phyloP scores from a whole-genome alignment of 2,113 vertebrate genomes.

The Leucopsar rothschildi region DNA sequence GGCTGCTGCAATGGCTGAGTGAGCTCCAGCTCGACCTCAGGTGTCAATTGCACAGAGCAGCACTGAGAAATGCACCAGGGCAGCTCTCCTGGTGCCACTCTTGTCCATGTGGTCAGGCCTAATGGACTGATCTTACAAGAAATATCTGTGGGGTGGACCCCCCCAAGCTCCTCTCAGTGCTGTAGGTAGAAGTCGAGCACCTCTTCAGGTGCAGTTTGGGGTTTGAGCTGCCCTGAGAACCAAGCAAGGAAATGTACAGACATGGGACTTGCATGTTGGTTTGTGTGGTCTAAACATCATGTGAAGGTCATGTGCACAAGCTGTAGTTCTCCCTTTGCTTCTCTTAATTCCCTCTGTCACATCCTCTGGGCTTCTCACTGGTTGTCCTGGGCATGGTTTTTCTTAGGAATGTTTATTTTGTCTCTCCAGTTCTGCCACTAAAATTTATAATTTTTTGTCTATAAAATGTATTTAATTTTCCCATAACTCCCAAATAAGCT shows the following conservation, averaged over 20 bases:
- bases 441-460: background rate
- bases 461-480: background rate
- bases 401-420: background rate
- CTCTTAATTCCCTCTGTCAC: background rate
- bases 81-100: background rate
- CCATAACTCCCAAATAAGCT: background rate
- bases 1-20: background rate
- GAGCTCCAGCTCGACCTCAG: background rate
- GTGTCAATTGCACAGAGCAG: background rate
- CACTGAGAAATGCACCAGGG: background rate
- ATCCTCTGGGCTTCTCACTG: background rate
- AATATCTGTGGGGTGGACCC: background rate
- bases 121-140: background rate
- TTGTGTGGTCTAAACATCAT: background rate
- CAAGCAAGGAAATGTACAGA: background rate
- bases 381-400: background rate
- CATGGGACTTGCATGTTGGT: background rate
- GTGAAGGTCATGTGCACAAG: background rate
- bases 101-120: background rate
- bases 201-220: background rate
- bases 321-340: accelerated
- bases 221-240: background rate
- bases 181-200: background rate
- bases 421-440: background rate
- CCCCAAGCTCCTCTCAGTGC: background rate